Base-by-base conservation (phyloP, 2,113 vertebrate genomes). In the Propithecus coquereli region DNA sequence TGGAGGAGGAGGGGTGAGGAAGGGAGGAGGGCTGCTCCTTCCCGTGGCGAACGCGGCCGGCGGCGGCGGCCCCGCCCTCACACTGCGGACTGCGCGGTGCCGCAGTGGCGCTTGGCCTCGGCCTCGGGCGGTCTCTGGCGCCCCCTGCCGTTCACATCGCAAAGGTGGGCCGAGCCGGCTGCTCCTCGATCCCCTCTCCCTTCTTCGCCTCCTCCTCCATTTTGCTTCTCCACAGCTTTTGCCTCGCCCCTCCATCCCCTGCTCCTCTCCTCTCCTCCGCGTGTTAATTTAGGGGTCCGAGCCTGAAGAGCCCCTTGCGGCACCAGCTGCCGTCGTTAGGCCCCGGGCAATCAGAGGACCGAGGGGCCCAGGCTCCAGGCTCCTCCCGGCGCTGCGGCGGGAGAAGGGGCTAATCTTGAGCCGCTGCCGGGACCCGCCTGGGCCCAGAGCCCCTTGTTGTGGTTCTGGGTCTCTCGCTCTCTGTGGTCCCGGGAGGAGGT, bases 81-180 rank as follows among this genome's bases (percentile, higher is more conserved):
- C 4, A 66, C 82, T 97, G 94, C 71, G 43, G 94, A 86, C 8
- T 0, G 0, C 50, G 18, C 6, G 27, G 32, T 59, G 90, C 81
- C 12, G 74, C 94, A 90, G 63, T 65, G 82, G 40, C 80, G 3
- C 61, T 17, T 32, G 74, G 32, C 52, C 30, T 77, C 52, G 77
- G 82, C 66, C 82, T 95, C 79, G 0, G 22, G 50, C 84, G 92
- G 97, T 98, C 97, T 98, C 81, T 97, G 95, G 81, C 90, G 84
- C 90, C 94, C 45, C 70, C 97, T 97, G 87, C 63, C 8, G 96
- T 84, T 77, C 52, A 45, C 27, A 0, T 34, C 1, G 22, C 63
- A 22, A 79, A 77, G 22, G 23, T 47, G 50, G 12, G 32, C 43
- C 4, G 34, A 85, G 76, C 5, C 7, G 32, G 47, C 5, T 1